These are phyloP conservation scores for Mechanitis messenoides DNA, from an alignment of 2,888 invertebrate genomes.

Conservation along the genomic window DNA sequence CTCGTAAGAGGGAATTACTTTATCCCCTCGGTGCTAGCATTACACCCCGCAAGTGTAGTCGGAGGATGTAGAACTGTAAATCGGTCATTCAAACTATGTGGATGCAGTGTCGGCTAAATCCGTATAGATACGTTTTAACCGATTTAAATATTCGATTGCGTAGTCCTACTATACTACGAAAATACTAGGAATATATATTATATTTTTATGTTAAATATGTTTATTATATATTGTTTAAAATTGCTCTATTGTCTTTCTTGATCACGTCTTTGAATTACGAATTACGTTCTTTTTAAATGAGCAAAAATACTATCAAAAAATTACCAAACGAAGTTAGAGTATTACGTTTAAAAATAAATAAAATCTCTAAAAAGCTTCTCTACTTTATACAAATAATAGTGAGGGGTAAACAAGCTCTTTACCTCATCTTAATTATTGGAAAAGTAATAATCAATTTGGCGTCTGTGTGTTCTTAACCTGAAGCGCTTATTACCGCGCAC, in stretches of 20 bases:
- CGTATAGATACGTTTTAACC: too few relatives aligned
- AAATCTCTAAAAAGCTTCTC: not conserved
- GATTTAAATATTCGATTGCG: too few relatives aligned
- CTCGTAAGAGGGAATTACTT: slow-evolving; percentile 54
- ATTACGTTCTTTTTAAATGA: too few relatives aligned
- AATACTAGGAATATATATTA: too few relatives aligned
- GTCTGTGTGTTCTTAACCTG: slow-evolving; percentile 11
- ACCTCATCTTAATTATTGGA: slow-evolving; percentile 18
- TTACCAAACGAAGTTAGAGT: not conserved
- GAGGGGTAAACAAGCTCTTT: slow-evolving; percentile 20
- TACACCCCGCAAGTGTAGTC: slow-evolving; percentile 37
- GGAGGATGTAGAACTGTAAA: slow-evolving; percentile 1
- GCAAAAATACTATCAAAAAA: too few relatives aligned
- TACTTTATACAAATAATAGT: slow-evolving; percentile 3
- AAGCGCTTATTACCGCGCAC: slow-evolving; percentile 22
- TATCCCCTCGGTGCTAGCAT: slow-evolving; percentile 37
- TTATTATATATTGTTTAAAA: too few relatives aligned
- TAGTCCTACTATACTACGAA: too few relatives aligned
- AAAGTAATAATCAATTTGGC: slow-evolving; percentile 20
- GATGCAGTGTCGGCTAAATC: not conserved
- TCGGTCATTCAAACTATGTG: slow-evolving; percentile 1
- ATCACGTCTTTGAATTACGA: too few relatives aligned
- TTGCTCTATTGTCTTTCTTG: too few relatives aligned
- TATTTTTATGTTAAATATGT: too few relatives aligned
- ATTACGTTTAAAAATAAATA: not conserved